Base-by-base conservation (phyloP, 2,113 vertebrate species). In the human (Homo sapiens) region DNA sequence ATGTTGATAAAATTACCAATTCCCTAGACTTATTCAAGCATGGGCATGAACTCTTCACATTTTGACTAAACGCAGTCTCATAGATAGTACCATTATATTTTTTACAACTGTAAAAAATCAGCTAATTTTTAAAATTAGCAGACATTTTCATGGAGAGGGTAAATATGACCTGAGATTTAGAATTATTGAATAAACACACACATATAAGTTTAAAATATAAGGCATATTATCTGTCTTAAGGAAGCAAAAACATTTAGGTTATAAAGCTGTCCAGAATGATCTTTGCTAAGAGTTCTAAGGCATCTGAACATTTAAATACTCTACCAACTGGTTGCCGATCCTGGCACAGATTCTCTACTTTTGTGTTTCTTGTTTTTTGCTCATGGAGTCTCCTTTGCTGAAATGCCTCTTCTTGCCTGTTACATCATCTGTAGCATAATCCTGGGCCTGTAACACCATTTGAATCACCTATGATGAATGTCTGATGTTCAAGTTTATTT, bases 1-100 rank as follows among this genome's bases (percentile, higher is more conserved):
- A n/a, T 98, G 82, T 89, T 98, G 76, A 89, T 96, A 98, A 96
- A 89, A 84, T 95, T 89, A 90, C 32, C 45, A 84, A 0, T 90
- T 81, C 78, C 90, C 32, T 85, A 83, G 86, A 87, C 70, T 93
- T 93, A 93, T 72, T 93, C 48, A 93, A 87, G 72, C 70, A 64
- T 32, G 30, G 75, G 9, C 84, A 93, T 43, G 92, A 94, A 92
- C 57, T 59, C 83, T 89, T 64, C 8, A 35, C 55, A 76, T 97
- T 97, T 73, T 84, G n/a, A 96, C 76, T 84, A 95, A 96, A 92
- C 22, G 78, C 45, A 55, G n/a, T 82, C 92, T 97, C 75, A 83
- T 8, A 87, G 57, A 22, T 79, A 75, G 40, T 20, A 17, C 3
- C 23, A 50, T 72, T 72, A 14, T 30, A 68, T 81, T 83, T 76